phyloP scores from a whole-genome alignment of 2,888 invertebrate genomes.

The Amphipoea oculea region DNA sequence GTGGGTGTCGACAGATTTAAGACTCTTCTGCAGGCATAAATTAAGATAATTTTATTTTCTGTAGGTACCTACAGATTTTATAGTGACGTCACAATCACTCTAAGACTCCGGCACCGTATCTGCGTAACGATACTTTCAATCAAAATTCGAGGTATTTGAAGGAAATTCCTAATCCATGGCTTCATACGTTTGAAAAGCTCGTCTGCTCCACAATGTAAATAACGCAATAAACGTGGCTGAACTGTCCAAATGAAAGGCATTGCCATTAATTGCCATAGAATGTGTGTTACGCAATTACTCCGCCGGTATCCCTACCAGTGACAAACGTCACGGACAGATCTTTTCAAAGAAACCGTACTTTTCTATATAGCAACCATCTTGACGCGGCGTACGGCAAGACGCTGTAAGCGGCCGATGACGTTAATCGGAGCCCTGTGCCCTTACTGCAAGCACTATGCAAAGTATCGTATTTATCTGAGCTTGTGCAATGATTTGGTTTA shows the following conservation, averaged over 20 bases:
- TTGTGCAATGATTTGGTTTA: constrained; percentile 5
- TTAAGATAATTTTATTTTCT: background rate
- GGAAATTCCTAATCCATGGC: background rate
- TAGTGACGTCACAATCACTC: background rate
- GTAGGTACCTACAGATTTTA: background rate
- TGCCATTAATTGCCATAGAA: too few species aligned
- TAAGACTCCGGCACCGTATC: background rate
- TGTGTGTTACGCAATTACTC: background rate
- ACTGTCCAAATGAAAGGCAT: background rate
- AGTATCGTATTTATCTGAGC: background rate
- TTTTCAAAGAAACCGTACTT: background rate
- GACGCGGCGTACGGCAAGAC: too few species aligned
- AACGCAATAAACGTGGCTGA: background rate
- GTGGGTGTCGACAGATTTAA: background rate
- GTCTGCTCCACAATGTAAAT: background rate
- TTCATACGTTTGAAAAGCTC: background rate
- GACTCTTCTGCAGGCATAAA: background rate
- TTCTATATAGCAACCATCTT: background rate
- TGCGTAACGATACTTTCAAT: background rate
- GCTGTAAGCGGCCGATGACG: background rate
- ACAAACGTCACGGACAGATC: background rate
- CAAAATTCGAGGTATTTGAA: background rate
- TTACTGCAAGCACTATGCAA: background rate
- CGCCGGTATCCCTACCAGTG: background rate
- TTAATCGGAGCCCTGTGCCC: background rate